phyloP scores from a whole-genome alignment of 2,797 vertebrate species.

The Psittacula echo region DNA sequence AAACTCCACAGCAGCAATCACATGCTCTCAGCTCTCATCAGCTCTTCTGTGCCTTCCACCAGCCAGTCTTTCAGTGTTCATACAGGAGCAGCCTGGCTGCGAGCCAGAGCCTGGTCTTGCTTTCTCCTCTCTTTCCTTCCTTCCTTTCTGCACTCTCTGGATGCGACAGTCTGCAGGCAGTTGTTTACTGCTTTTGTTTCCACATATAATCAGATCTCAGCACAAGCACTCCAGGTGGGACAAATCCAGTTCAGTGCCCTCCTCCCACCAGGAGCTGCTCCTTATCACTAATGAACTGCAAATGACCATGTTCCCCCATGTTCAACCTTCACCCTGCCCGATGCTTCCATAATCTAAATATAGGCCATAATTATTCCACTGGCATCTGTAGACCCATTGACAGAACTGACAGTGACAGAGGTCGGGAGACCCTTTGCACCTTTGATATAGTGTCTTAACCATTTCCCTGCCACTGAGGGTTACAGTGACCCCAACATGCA shows the following conservation, averaged over 20 bases:
- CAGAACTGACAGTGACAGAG: conserved; percentile 59
- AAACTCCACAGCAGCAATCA: background rate
- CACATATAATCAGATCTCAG: conserved; percentile 28
- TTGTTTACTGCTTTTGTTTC: conserved; percentile 53
- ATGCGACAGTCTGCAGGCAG: background rate
- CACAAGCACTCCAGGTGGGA: conserved; percentile 54
- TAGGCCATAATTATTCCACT: conserved; percentile 63
- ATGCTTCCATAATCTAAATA: conserved; percentile 66
- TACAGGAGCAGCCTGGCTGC: background rate
- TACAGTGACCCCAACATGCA: background rate
- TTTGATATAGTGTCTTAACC: conserved; percentile 47
- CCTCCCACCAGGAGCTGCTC: conserved; percentile 47
- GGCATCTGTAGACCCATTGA: conserved; percentile 38
- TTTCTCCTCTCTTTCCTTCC: background rate
- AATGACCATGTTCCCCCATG: conserved; percentile 56
- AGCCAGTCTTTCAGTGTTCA: background rate
- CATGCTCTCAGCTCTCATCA: rapidly evolving
- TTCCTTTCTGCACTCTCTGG: background rate
- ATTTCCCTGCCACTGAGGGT: conserved; percentile 1
- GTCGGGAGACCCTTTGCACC: conserved; percentile 48
- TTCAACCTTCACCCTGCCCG: conserved; percentile 65
- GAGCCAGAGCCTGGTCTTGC: background rate
- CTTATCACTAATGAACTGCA: conserved; percentile 68
- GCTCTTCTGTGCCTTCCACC: background rate
- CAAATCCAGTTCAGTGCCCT: conserved; percentile 61